Evolutionary conservation across 1,140 invertebrate genomes (phyloP).

Genomic region (Ectropis grisescens): DNA sequence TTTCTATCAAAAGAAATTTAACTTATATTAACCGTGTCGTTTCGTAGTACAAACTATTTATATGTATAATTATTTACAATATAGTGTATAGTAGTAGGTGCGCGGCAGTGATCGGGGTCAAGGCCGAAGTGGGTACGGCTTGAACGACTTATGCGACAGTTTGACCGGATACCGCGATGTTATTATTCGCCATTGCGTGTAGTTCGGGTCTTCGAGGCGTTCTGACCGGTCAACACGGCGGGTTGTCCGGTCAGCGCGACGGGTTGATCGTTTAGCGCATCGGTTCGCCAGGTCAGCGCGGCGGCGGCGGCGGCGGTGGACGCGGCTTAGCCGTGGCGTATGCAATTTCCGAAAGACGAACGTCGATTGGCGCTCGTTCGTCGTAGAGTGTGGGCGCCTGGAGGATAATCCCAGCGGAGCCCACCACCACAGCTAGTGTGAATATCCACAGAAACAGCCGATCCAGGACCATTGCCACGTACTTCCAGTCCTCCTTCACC

Average conservation of each 20-base stretch:
- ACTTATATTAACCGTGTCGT: slow-evolving; percentile 52
- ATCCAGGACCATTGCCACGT: slow-evolving; percentile 98
- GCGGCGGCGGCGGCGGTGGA: slow-evolving; percentile 39
- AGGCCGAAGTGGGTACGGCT: slow-evolving; percentile 1
- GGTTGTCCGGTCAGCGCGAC: slow-evolving; percentile 1
- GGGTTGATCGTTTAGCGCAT: background rate
- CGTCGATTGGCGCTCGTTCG: slow-evolving; percentile 90
- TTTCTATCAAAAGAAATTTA: slow-evolving; percentile 67
- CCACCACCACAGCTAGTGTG: slow-evolving; percentile 93
- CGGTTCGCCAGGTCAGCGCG: slow-evolving; percentile 15
- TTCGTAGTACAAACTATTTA: slow-evolving; percentile 60
- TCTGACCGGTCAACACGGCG: too few species aligned
- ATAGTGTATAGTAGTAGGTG: slow-evolving; percentile 2
- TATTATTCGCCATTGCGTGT: too few species aligned
- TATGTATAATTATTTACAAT: slow-evolving; percentile 51
- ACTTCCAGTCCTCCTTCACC: slow-evolving; percentile 98
- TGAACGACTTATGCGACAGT: background rate
- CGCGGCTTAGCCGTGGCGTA: slow-evolving; percentile 53
- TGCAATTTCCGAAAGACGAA: slow-evolving; percentile 86
- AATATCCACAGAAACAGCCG: slow-evolving; percentile 97
- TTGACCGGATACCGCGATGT: too few species aligned
- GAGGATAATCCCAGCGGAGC: slow-evolving; percentile 93
- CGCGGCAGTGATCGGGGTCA: background rate
- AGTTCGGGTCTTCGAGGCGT: too few species aligned
- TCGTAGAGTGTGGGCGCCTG: slow-evolving; percentile 94